Conservation (phyloP, 1,140 invertebrate species). For the Zaprionus taronus region DNA sequence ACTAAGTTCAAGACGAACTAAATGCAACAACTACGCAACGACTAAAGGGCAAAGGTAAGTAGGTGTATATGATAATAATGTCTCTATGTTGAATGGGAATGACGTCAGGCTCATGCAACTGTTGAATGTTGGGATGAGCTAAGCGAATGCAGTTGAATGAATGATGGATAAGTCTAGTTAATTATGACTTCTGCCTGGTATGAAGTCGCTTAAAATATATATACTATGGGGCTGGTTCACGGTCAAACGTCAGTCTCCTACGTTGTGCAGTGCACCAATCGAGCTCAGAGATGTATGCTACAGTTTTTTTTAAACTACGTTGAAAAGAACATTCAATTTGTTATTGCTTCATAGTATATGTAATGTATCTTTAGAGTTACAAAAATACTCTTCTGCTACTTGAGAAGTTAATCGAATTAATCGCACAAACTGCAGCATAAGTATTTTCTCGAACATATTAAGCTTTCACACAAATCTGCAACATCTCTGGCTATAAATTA, state of each 20-base stretch:
- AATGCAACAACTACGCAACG: slow-evolving; percentile 75
- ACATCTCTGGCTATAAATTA: slow-evolving; percentile 40
- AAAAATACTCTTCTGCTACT: background rate
- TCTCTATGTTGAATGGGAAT: slow-evolving; percentile 28
- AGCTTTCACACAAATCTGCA: slow-evolving; percentile 20
- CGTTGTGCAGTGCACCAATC: too few relatives aligned
- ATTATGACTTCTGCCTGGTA: background rate
- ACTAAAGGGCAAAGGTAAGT: slow-evolving; percentile 50
- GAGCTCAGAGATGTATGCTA: background rate
- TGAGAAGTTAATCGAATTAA: slow-evolving; percentile 30
- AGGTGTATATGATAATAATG: slow-evolving; percentile 27
- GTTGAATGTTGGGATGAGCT: slow-evolving; percentile 36
- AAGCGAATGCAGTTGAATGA: slow-evolving; percentile 53
- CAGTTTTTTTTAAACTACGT: background rate
- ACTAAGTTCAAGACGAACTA: slow-evolving; percentile 71
- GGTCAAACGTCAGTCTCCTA: background rate
- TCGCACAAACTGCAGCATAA: slow-evolving; percentile 24
- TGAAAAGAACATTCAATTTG: background rate
- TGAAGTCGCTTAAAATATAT: background rate
- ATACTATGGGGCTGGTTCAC: background rate
- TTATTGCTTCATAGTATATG: background rate
- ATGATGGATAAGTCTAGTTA: slow-evolving; percentile 7
- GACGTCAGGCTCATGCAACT: slow-evolving; percentile 64
- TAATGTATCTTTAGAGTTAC: background rate
- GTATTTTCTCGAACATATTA: slow-evolving; percentile 14